These are phyloP conservation scores for Calidris pugnax DNA, from an alignment of 2,113 vertebrate species.

Conservation along the genomic window DNA sequence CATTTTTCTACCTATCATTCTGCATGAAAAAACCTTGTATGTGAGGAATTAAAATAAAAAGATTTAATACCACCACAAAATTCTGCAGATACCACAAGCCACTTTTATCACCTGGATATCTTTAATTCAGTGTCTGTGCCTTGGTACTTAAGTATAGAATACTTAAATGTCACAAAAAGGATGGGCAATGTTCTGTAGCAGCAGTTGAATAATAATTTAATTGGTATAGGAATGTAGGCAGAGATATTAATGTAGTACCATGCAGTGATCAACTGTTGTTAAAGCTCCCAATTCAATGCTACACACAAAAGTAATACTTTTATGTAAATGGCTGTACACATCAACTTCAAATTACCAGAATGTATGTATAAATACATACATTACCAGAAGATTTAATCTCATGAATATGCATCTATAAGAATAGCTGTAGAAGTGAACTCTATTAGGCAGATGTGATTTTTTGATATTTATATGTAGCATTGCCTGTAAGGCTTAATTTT, in stretches of 20 bases:
- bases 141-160: neutral
- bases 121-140: neutral
- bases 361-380: neutral
- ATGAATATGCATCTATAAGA: neutral
- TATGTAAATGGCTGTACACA: neutral
- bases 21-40: neutral
- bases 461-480: neutral
- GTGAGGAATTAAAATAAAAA: neutral
- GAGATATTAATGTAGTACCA: too few species aligned
- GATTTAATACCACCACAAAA: neutral
- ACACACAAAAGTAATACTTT: neutral
- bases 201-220: neutral
- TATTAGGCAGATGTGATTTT: neutral
- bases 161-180: neutral
- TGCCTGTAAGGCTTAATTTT: neutral
- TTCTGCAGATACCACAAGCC: too few species aligned
- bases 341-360: neutral
- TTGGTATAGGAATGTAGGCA: neutral
- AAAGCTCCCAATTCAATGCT: neutral
- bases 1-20: neutral
- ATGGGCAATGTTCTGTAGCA: neutral
- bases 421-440: neutral
- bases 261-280: neutral
- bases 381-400: neutral
- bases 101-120: neutral